Evolutionary conservation across 2,113 vertebrate species (phyloP), one percentile per base, ranked within the genome.

Genomic region (Peucedramus taeniatus): DNA sequence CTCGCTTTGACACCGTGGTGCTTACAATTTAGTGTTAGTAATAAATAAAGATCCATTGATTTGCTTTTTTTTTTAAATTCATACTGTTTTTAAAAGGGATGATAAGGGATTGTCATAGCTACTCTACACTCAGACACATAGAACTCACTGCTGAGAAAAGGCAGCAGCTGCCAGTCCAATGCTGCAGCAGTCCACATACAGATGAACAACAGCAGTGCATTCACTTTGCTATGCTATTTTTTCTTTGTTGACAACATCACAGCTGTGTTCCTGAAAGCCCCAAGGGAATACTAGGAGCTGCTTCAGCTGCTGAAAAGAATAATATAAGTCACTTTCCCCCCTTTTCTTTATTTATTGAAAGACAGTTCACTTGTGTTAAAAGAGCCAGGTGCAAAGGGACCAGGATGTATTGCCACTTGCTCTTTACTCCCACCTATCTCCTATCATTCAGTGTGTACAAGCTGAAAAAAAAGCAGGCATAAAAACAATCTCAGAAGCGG

Each of bases 231-330:
- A 3, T 33, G 35, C 82, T 61, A 20, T 70, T 87, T 87, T 86
- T 89, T 54, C 95, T 96, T 57, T 80, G 80, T 89, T 90, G 82
- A 87, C 24, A 56, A 75, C 33, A 91, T 92, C 92, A 66, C 63
- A 88, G 77, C 87, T 42, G n/a, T 95, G 64, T 71, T 96, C 45
- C 33, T 44, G 50, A 76, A 78, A 26, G 7, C 53, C 91, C 82
- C 24, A n/a, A 93, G 94, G 91, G 94, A 92, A 74, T 35, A 74
- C 30, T 9, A 72, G 84, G 60, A 91, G 56, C 59, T 82, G 87
- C 68, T 78, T 81, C 72, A 96, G 78, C 63, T 44, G 44, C 82
- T 97, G 84, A 89, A 92, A 97, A 89, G 83, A 77, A 90, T 85
- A 89, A 66, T 60, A 60, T n/a, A 81, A 80, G 82, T 40, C 3